Evolutionary conservation across 2,888 invertebrate genomes (phyloP).

Genomic region (Palloptera scutellata): DNA sequence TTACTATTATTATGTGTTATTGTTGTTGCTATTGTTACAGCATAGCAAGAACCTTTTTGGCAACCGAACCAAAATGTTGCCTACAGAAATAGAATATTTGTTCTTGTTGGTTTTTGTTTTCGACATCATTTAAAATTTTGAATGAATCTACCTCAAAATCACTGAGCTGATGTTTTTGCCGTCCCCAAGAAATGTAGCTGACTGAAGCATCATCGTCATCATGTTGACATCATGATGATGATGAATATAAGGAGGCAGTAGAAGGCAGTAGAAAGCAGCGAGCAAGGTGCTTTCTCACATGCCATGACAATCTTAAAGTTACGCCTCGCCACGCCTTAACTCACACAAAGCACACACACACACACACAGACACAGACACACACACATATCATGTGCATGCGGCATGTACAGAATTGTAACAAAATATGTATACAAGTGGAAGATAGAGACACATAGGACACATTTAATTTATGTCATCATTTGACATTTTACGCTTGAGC

Average conservation of each 20-base stretch:
- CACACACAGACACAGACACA: conserved; percentile 17
- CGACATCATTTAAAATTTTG: conserved; percentile 3
- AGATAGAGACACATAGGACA: conserved; percentile 10
- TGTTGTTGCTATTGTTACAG: not conserved
- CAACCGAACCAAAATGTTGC: too few relatives aligned
- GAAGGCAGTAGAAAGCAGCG: not conserved
- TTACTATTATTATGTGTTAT: not conserved
- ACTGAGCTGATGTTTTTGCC: too few relatives aligned
- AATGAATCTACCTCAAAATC: conserved; percentile 10
- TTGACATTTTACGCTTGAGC: conserved; percentile 32
- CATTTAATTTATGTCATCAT: conserved; percentile 33
- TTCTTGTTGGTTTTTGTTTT: not conserved
- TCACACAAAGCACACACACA: not conserved
- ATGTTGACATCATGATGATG: too few relatives aligned
- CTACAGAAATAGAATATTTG: not conserved
- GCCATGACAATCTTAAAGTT: conserved; percentile 8
- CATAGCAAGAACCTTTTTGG: too few relatives aligned
- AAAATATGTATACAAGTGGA: not conserved
- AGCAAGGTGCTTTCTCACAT: conserved; percentile 11
- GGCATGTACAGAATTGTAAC: too few relatives aligned
- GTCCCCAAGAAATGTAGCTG: too few relatives aligned
- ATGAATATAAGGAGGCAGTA: not conserved
- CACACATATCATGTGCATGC: not conserved
- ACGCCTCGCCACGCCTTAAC: conserved; percentile 5
- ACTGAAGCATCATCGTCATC: too few relatives aligned